Percentiles rank a stretch among this genome's conserved stretches.
Evolutionary conservation across 2,888 invertebrate species (phyloP).

Genomic region (Scaeva pyrastri): DNA sequence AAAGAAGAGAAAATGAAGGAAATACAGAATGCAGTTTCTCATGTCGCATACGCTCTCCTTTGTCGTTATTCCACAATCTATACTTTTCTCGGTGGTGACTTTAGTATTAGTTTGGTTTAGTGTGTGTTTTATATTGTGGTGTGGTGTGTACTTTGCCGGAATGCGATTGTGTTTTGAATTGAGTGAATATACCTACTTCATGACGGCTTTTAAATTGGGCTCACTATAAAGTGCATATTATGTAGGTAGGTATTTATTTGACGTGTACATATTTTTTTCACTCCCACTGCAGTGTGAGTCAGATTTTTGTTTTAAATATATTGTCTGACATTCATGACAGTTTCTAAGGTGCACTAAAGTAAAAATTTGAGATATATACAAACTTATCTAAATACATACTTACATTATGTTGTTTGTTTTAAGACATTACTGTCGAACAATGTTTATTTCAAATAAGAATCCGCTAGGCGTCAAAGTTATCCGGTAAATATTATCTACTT

Average conservation of each 20-base stretch:
- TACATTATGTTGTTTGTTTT: too few species aligned
- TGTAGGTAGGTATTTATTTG: neutral
- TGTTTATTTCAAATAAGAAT: too few species aligned
- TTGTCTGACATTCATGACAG: neutral
- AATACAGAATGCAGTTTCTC: constrained; percentile 66
- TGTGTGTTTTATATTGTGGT: constrained; percentile 46
- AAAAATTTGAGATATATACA: too few species aligned
- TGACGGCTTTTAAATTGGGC: neutral
- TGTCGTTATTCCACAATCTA: constrained; percentile 42
- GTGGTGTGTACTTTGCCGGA: constrained; percentile 59
- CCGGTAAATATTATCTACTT: too few species aligned
- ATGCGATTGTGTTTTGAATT: constrained; percentile 19
- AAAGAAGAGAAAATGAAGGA: constrained; percentile 28
- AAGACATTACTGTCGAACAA: too few species aligned
- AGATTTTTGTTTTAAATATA: neutral
- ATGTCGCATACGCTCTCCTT: constrained; percentile 45
- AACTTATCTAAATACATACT: too few species aligned
- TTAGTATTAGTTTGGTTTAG: constrained; percentile 11
- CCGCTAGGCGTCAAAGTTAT: too few species aligned
- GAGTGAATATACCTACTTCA: neutral
- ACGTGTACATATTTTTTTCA: neutral
- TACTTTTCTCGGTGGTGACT: constrained; percentile 16
- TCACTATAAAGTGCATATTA: neutral
- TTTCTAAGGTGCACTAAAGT: too few species aligned
- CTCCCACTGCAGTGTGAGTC: constrained; percentile 41